A percentile compares a stretch with the other conserved stretches of the same genome.
phyloP scores from a whole-genome alignment of 2,113 vertebrate genomes.

The Apeltes quadracus region DNA sequence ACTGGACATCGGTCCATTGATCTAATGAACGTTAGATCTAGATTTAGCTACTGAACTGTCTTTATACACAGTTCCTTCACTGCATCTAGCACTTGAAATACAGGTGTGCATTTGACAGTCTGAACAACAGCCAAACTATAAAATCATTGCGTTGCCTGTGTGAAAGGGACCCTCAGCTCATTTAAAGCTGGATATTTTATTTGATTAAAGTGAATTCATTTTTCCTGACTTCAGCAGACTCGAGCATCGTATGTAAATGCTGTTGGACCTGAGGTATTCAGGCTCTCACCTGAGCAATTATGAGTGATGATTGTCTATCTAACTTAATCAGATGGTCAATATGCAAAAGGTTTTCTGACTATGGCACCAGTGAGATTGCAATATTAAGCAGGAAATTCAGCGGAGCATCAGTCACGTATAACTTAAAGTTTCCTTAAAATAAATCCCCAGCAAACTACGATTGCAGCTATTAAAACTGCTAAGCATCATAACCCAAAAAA shows the following conservation, averaged over 20 bases:
- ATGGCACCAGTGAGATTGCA: not conserved
- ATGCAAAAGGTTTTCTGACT: slow-evolving; percentile 7
- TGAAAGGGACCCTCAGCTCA: not conserved
- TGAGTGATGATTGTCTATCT: not conserved
- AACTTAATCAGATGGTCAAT: not conserved
- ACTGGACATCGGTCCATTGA: not conserved
- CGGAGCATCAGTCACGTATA: slow-evolving; percentile 20
- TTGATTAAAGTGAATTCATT: not conserved
- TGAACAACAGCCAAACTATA: not conserved
- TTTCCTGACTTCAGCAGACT: not conserved
- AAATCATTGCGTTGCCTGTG: not conserved
- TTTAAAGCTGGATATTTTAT: not conserved
- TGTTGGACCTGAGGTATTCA: not conserved
- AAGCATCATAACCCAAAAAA: slow-evolving; percentile 47
- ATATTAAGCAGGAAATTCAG: slow-evolving; percentile 24
- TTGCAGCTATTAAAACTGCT: not conserved
- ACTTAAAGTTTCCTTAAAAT: slow-evolving; percentile 22
- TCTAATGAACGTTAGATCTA: not conserved
- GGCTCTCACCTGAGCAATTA: not conserved
- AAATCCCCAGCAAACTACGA: not conserved
- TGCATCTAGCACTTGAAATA: not conserved
- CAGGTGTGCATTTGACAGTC: not conserved
- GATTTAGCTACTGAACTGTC: not conserved
- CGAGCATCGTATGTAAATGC: not conserved
- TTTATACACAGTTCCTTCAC: not conserved